These are phyloP conservation scores for Oscheius sp. DNA, from an alignment of 2,888 invertebrate genomes.

Conservation along the genomic window DNA sequence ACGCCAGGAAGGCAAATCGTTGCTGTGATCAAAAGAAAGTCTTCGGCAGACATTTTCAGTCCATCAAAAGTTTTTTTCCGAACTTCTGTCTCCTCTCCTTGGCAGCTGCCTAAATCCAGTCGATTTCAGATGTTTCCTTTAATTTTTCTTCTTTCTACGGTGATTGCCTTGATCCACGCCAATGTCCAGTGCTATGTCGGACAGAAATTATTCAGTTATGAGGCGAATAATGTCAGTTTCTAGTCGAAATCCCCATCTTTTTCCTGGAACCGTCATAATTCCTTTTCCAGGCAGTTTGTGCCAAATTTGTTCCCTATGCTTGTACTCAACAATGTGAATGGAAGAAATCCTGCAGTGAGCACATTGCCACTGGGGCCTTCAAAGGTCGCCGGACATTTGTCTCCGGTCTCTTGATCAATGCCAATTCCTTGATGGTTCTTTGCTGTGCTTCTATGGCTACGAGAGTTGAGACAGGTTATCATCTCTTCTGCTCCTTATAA, in stretches of 20 bases:
- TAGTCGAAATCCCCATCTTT: background rate
- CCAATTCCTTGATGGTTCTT: slow-evolving; percentile 64
- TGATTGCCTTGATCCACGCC: slow-evolving; percentile 36
- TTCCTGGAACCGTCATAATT: background rate
- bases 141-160: slow-evolving; percentile 1
- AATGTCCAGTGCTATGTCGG: slow-evolving; percentile 71
- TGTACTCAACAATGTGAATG: slow-evolving; percentile 68
- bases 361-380: slow-evolving; percentile 62
- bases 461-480: slow-evolving; percentile 59
- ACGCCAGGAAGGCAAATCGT: too few relatives aligned
- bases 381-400: slow-evolving; percentile 69
- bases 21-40: too few relatives aligned
- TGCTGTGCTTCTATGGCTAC: slow-evolving; percentile 71
- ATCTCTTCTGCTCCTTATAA: too few relatives aligned
- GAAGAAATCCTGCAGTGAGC: slow-evolving; percentile 63
- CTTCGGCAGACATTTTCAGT: background rate
- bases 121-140: slow-evolving; percentile 4
- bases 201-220: slow-evolving; percentile 69
- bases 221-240: slow-evolving; percentile 67
- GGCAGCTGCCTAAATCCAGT: background rate
- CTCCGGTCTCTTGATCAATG: slow-evolving; percentile 68
- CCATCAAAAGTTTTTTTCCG: background rate
- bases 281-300: slow-evolving; percentile 66
- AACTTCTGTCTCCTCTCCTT: background rate
- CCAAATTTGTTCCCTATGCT: slow-evolving; percentile 65